Evolutionary conservation across 2,888 invertebrate genomes (phyloP).

Genomic region (Dolichopus griseipennis): DNA sequence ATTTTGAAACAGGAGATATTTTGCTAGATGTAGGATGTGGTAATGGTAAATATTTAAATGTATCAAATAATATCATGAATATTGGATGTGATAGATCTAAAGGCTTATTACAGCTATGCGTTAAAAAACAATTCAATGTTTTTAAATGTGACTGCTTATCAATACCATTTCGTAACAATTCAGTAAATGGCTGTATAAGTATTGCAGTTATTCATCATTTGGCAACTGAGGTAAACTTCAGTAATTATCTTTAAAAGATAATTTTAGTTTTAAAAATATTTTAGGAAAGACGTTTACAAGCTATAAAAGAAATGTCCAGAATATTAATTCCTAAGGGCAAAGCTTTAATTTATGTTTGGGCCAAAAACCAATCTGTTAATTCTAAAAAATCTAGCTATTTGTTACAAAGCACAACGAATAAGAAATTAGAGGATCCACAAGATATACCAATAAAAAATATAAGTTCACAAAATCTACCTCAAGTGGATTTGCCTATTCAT

Average conservation of each 20-base stretch:
- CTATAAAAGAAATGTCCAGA: slow-evolving; percentile 67
- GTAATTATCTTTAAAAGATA: not conserved
- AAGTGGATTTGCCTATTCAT: slow-evolving; percentile 59
- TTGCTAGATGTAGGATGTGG: slow-evolving; percentile 93
- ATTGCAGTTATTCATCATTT: slow-evolving; percentile 97
- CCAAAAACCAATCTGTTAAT: slow-evolving; percentile 71
- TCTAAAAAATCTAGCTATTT: slow-evolving; percentile 61
- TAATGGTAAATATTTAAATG: slow-evolving; percentile 90
- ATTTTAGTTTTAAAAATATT: slow-evolving; percentile 8
- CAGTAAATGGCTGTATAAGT: slow-evolving; percentile 77
- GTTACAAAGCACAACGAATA: slow-evolving; percentile 50
- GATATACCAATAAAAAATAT: slow-evolving; percentile 26
- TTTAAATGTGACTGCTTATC: slow-evolving; percentile 68
- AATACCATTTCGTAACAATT: slow-evolving; percentile 57
- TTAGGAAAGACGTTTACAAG: slow-evolving; percentile 62
- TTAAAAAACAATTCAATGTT: slow-evolving; percentile 53
- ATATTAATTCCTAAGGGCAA: slow-evolving; percentile 63
- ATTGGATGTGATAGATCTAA: slow-evolving; percentile 74
- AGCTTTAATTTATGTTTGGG: slow-evolving; percentile 93
- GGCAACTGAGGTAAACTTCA: slow-evolving; percentile 55
- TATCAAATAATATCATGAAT: slow-evolving; percentile 52
- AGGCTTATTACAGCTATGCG: slow-evolving; percentile 59
- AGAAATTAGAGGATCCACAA: slow-evolving; percentile 40
- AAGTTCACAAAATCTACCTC: slow-evolving; percentile 22
- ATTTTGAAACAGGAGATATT: slow-evolving; percentile 57